Evolutionary conservation across 2,113 vertebrate species (phyloP).

Genomic region (Phalacrocorax brasilianus): DNA sequence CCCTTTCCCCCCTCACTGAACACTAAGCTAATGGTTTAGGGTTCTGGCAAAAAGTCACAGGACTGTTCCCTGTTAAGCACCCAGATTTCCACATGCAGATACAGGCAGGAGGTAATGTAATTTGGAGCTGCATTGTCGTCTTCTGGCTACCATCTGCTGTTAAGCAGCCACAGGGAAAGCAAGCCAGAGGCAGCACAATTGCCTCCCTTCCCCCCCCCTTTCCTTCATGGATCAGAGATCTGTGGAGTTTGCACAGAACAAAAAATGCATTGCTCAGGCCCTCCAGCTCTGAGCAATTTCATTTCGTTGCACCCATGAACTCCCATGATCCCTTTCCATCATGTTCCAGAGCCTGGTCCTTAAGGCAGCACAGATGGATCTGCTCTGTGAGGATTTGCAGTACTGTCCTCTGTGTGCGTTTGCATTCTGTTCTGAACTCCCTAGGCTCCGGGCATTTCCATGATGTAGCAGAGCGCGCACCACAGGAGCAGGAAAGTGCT

Average conservation of each 20-base stretch:
- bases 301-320: conserved; percentile 31
- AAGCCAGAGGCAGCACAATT: neutral
- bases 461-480: neutral
- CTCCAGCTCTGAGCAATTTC: conserved; percentile 11
- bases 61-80: neutral
- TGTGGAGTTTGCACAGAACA: conserved; percentile 23
- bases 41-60: neutral
- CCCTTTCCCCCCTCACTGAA: neutral
- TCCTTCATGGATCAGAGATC: conserved; percentile 47
- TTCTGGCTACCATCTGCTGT: neutral
- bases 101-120: conserved; percentile 1
- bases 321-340: conserved; percentile 30
- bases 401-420: neutral
- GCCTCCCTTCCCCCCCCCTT: neutral
- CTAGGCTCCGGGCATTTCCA: neutral
- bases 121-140: conserved; percentile 6
- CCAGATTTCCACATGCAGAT: conserved; percentile 7
- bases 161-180: neutral
- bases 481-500: neutral
- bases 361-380: neutral
- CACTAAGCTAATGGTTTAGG: neutral
- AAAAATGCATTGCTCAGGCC: neutral
- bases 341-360: neutral
- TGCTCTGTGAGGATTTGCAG: neutral
- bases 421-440: neutral